Evolutionary conservation across 2,888 invertebrate species (phyloP), one percentile per base, ranked within the genome.

Genomic region (Eledone cirrhosa): DNA sequence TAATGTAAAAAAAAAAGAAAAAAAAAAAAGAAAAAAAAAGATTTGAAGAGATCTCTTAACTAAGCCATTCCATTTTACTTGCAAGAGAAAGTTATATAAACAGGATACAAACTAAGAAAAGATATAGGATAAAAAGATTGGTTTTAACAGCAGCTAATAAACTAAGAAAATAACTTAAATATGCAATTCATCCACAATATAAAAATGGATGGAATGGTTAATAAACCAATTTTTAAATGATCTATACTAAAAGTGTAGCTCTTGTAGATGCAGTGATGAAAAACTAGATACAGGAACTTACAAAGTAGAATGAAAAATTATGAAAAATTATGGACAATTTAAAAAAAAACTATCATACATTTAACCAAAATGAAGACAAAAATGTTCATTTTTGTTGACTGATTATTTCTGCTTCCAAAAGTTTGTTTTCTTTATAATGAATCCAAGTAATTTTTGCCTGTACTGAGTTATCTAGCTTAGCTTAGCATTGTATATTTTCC

Each of bases 211-310:
- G 72, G 72, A 72, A 72, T 72, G 72, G 72, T 72, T 41, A n/a
- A 22, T 41, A 72, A 29, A 72, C 41, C 72, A 72, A 72, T n/a
- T n/a, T 72, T 5, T 41, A 41, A 41, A 41, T 41, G 41, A 41
- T 41, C 41, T 41, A 41, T 41, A 11, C 41, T 41, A 72, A 67
- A 7, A 22, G 41, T n/a, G 31, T 72, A 72, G 72, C 72, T 72
- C 72, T 72, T 72, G 72, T 72, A 72, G 72, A 72, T 72, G 72
- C 72, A 72, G 72, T 72, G 72, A 72, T 72, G 72, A 72, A 72
- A 72, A 72, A 72, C 72, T 72, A 72, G 72, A 31, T 41, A 72
- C 72, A 72, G 72, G 72, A 72, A 72, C 72, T 72, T 72, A 31
- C 31, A 72, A 41, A 41, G 41, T 41, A 69, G 22, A 72, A 72